Percentiles rank a stretch among this genome's conserved stretches.
These are phyloP conservation scores for Protobothrops mucrosquamatus DNA, from an alignment of 2,113 vertebrate species.

Conservation along the genomic window DNA sequence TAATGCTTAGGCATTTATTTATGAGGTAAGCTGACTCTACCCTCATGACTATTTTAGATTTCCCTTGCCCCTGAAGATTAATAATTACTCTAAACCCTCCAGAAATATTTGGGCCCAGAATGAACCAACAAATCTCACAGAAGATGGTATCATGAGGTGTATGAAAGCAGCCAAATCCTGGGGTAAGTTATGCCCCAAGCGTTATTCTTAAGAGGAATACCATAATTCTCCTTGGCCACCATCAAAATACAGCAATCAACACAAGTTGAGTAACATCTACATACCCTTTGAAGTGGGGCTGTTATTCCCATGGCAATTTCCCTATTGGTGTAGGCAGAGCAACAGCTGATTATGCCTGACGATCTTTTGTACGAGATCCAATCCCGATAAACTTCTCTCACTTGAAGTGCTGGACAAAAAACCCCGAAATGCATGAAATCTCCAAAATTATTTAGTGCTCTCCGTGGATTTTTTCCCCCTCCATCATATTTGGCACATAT, in stretches of 20 bases:
- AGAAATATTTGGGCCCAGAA: background rate
- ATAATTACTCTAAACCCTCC: background rate
- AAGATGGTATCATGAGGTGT: background rate
- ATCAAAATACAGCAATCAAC: background rate
- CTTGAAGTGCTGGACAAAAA: background rate
- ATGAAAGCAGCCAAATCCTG: background rate
- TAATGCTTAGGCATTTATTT: background rate
- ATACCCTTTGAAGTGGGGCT: background rate
- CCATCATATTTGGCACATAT: fast-evolving
- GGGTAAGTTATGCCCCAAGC: background rate
- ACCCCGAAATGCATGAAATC: fast-evolving
- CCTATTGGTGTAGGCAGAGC: conserved; percentile 11
- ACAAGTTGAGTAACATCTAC: background rate
- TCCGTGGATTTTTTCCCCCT: background rate
- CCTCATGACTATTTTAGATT: background rate
- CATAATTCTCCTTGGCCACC: background rate
- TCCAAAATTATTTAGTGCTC: background rate
- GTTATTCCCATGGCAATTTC: background rate
- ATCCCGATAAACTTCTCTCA: conserved; percentile 47
- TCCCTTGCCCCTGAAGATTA: background rate
- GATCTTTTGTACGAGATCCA: conserved; percentile 23
- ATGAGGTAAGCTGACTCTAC: background rate
- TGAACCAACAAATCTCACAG: background rate
- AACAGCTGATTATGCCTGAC: background rate
- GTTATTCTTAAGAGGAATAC: background rate